Percentiles rank a stretch among this genome's conserved stretches.
Conservation (phyloP, 2,888 invertebrate genomes). For the Camponotus fellah region DNA sequence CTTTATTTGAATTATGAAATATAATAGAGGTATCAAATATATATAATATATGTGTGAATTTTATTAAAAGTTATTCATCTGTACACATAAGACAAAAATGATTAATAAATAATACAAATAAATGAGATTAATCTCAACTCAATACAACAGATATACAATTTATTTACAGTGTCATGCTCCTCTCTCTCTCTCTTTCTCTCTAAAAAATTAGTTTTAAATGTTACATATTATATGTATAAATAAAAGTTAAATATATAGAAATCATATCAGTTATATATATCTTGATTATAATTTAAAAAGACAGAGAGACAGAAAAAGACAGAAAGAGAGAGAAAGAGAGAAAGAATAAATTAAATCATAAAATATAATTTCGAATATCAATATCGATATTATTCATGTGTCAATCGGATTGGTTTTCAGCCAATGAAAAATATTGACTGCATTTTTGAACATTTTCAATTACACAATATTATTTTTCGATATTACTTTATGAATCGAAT, state of each 20-base stretch:
- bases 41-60: not conserved
- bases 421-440: not conserved
- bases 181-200: no score
- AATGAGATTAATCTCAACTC: conserved; percentile 5
- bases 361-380: conserved; percentile 11
- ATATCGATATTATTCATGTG: not conserved
- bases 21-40: not conserved
- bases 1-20: not conserved
- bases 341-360: conserved; percentile 35
- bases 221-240: conserved; percentile 44
- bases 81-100: not conserved
- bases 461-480: not conserved
- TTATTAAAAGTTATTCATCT: not conserved
- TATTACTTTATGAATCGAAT: not conserved
- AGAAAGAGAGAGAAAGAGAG: no score
- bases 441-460: not conserved
- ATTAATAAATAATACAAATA: not conserved
- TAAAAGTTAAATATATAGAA: conserved; percentile 14
- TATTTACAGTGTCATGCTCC: conserved; percentile 80
- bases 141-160: conserved; percentile 81
- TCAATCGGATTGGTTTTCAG: not conserved
- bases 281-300: conserved; percentile 28
- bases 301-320: no score
- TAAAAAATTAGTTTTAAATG: conserved; percentile 48
- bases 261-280: not conserved